Percentiles rank a stretch among this genome's conserved stretches.
phyloP scores from a whole-genome alignment of 2,888 invertebrate species.

The Laspeyria flexula region DNA sequence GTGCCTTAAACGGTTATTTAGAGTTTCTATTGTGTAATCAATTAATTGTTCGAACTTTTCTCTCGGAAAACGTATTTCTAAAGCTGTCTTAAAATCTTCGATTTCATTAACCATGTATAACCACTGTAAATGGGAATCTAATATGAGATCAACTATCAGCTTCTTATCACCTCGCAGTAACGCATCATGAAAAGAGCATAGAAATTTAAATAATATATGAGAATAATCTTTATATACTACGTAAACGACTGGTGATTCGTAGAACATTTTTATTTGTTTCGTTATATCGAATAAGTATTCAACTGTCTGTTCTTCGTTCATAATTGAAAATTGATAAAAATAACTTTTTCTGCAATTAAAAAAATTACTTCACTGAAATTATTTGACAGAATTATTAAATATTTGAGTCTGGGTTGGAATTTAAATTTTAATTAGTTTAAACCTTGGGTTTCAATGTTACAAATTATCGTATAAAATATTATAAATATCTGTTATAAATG shows the following conservation, averaged over 20 bases:
- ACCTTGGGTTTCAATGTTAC: too few species aligned
- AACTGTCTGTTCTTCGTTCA: constrained; percentile 41
- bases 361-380: too few species aligned
- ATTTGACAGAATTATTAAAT: too few species aligned
- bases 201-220: constrained; percentile 64
- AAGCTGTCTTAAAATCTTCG: constrained; percentile 58
- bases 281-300: constrained; percentile 70
- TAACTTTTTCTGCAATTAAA: background rate
- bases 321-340: constrained; percentile 16
- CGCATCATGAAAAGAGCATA: constrained; percentile 63
- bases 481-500: too few species aligned
- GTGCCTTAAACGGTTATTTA: constrained; percentile 65
- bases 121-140: constrained; percentile 77
- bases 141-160: constrained; percentile 61
- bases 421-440: too few species aligned
- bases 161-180: constrained; percentile 51
- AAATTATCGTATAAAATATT: too few species aligned
- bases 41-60: constrained; percentile 66
- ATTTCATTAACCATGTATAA: constrained; percentile 68
- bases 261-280: constrained; percentile 72
- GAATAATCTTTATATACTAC: constrained; percentile 71
- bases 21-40: constrained; percentile 69
- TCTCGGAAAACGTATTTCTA: constrained; percentile 45
- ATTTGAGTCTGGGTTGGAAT: too few species aligned
- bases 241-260: constrained; percentile 73